Evolutionary conservation across 2,797 vertebrate genomes (phyloP).

Genomic region (Otolemur crassicaudatus): DNA sequence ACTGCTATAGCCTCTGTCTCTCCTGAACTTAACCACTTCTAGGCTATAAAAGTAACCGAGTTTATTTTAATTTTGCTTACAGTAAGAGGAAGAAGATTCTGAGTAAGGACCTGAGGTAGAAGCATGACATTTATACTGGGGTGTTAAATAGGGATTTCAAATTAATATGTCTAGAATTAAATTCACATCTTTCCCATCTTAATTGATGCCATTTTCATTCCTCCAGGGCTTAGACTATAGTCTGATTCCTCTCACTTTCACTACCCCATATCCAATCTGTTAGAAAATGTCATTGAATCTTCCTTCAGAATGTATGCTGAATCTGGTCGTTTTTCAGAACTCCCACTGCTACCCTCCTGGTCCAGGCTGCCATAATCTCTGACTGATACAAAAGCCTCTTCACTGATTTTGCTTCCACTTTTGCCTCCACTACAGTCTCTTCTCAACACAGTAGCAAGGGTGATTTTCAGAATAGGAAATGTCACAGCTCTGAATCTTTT

Average conservation of each 20-base stretch:
- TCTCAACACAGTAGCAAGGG: neutral
- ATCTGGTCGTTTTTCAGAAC: neutral
- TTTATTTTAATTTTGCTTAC: neutral
- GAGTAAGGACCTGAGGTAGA: neutral
- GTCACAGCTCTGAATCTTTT: neutral
- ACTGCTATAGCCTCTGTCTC: neutral
- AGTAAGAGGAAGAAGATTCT: conserved; percentile 15
- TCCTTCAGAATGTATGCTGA: neutral
- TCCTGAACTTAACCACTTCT: neutral
- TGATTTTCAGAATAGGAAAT: neutral
- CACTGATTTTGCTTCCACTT: neutral
- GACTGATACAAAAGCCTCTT: neutral
- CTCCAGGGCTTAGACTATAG: neutral
- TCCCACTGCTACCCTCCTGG: neutral
- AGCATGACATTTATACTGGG: neutral
- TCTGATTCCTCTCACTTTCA: neutral
- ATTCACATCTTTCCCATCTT: neutral
- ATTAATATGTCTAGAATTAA: neutral
- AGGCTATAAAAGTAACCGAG: neutral
- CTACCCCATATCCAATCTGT: neutral
- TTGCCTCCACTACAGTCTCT: neutral
- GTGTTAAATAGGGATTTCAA: neutral
- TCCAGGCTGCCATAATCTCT: neutral
- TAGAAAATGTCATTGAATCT: neutral
- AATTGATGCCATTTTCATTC: neutral